Base-by-base conservation (phyloP, 2,113 vertebrate species). In the Phainopepla nitens region DNA sequence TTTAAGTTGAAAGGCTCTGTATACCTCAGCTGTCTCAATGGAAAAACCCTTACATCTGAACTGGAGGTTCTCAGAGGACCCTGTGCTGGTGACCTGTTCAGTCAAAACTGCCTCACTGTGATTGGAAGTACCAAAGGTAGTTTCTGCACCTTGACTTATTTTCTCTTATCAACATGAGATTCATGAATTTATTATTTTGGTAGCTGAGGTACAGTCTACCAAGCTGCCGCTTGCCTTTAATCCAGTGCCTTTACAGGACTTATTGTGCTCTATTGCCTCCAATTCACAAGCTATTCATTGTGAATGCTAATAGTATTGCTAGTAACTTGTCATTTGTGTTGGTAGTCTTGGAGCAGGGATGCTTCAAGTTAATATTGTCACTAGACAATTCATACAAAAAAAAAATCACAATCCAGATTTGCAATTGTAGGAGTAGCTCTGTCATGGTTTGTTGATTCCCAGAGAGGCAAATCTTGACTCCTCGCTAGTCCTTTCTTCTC, bases 121-220 rank as follows among this genome's bases (percentile, higher is more conserved):
- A 15, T 0, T 91, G 28, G 35, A 57, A 79, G 29, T 57, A 83
- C 25, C 42, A n/a, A 68, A 75, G 16, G 57, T 58, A 4, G 7
- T 76, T 96, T 94, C 71, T 80, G 57, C 27, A 62, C 21, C 39
- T 58, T 50, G 29, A 39, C 29, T 76, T 79, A 33, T 65, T 96
- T 91, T 87, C 36, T 57, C 20, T 80, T 92, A 39, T 49, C n/a
- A 69, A 21, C 42, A 33, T 24, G 28, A 85, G 53, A 69, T 64
- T 69, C 15, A 36, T 49, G 79, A 68, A 91, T 61, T 65, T 45
- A 53, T 61, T 87, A 76, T 76, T 82, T 53, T n/a, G 10, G 16
- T 65, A 85, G n/a, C 61, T 36, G 49, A 91, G 20, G 24, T 49
- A 54, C n/a, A 56, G 56, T 56, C 28, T 75, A 60, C 16, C 36